Evolutionary conservation across 2,888 invertebrate species (phyloP).

Genomic region (Dicyrtoma fusca): DNA sequence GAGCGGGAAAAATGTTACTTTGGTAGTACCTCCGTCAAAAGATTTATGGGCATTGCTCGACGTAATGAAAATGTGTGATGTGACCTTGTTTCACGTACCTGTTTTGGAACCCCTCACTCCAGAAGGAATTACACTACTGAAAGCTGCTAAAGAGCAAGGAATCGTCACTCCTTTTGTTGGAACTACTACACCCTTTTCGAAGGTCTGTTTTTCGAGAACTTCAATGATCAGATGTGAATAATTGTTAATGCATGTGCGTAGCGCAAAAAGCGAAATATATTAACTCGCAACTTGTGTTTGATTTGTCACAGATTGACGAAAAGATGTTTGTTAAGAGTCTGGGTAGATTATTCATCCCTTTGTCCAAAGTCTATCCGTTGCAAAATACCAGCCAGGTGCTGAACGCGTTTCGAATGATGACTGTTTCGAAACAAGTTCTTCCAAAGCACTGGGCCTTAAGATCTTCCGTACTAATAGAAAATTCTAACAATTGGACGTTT

Average conservation of each 20-base stretch:
- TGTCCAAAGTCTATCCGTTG: constrained; percentile 73
- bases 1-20: constrained; percentile 85
- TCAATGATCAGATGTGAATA: too few species aligned
- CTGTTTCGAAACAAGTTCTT: constrained; percentile 46
- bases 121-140: constrained; percentile 77
- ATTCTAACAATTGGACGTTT: constrained; percentile 25
- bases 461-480: constrained; percentile 51
- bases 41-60: constrained; percentile 78
- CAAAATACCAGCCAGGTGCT: constrained; percentile 71
- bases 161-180: constrained; percentile 77
- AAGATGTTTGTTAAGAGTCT: constrained; percentile 57
- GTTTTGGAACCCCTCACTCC: constrained; percentile 73
- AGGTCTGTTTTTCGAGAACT: constrained; percentile 50
- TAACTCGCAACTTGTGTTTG: constrained; percentile 54
- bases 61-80: constrained; percentile 84
- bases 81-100: constrained; percentile 77
- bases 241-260: neutral
- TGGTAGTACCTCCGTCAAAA: constrained; percentile 73
- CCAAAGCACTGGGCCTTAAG: constrained; percentile 50
- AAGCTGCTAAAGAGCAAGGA: constrained; percentile 79
- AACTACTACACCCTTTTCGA: constrained; percentile 53
- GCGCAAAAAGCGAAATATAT: neutral
- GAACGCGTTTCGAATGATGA: constrained; percentile 50
- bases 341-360: constrained; percentile 60
- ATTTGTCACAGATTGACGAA: constrained; percentile 59